Percentiles rank a stretch among this genome's conserved stretches.
phyloP scores from a whole-genome alignment of 2,888 invertebrate genomes.

The Acrobasis consociella region DNA sequence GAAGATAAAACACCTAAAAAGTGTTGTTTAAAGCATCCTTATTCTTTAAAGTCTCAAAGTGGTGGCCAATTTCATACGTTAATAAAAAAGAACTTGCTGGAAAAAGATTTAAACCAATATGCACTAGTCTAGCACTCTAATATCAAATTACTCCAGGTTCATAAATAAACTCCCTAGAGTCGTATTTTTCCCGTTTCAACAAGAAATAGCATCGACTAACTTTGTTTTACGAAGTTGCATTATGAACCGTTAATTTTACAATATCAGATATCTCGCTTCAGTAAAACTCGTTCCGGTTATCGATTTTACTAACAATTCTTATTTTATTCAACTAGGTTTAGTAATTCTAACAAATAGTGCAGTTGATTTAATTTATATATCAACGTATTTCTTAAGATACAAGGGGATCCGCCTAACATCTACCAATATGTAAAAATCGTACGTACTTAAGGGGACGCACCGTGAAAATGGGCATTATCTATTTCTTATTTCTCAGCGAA shows the following conservation, averaged over 20 bases:
- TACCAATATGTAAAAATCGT: no score
- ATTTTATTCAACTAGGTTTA: slow-evolving; percentile 14
- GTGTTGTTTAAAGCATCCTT: no score
- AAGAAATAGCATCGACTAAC: not conserved
- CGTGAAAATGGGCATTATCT: no score
- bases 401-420: no score
- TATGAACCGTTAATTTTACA: slow-evolving; percentile 14
- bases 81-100: no score
- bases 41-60: no score
- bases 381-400: no score
- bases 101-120: not conserved
- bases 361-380: not conserved
- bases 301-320: slow-evolving; percentile 7
- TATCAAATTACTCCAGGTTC: not conserved
- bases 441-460: no score
- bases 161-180: not conserved
- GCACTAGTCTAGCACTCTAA: not conserved
- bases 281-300: slow-evolving; percentile 2
- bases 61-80: no score
- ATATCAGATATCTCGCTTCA: not conserved
- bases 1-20: no score
- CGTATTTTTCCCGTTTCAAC: slow-evolving; percentile 10
- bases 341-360: not conserved
- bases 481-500: no score
- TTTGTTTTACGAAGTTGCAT: slow-evolving; percentile 3